phyloP scores from a whole-genome alignment of 2,797 vertebrate species.

The Manis pentadactyla region DNA sequence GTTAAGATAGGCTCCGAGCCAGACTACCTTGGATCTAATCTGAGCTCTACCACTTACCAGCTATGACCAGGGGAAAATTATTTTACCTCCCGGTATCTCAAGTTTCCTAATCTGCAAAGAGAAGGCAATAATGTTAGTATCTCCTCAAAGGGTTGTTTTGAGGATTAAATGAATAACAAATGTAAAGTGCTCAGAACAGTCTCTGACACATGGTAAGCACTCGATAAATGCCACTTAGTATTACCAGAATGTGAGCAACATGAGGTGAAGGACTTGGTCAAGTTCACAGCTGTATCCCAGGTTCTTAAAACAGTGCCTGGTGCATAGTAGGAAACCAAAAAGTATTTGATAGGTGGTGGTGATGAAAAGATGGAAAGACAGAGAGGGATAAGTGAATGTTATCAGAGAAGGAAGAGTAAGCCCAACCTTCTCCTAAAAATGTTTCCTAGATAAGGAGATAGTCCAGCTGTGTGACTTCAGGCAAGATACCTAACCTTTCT shows the following conservation, averaged over 20 bases:
- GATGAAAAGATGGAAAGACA: neutral
- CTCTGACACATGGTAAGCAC: neutral
- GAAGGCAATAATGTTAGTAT: neutral
- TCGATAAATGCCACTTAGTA: neutral
- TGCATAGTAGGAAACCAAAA: neutral
- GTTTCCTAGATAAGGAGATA: neutral
- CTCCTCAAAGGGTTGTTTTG: neutral
- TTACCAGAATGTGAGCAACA: neutral
- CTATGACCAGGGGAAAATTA: neutral
- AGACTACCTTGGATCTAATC: neutral
- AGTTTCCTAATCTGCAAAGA: neutral
- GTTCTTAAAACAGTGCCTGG: slow-evolving; percentile 1
- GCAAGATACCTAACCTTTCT: neutral
- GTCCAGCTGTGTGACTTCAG: neutral
- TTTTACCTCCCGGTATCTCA: neutral
- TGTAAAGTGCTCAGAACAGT: neutral
- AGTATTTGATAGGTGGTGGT: neutral
- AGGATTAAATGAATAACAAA: neutral
- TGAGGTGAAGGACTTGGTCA: neutral
- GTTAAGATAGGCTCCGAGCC: neutral
- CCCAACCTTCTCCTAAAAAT: neutral
- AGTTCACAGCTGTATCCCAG: neutral
- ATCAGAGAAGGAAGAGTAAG: neutral
- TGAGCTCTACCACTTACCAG: neutral
- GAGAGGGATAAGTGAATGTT: neutral